These are phyloP conservation scores for Caenorhabditis tropicalis DNA, from an alignment of 1,140 invertebrate genomes.

Conservation along the genomic window DNA sequence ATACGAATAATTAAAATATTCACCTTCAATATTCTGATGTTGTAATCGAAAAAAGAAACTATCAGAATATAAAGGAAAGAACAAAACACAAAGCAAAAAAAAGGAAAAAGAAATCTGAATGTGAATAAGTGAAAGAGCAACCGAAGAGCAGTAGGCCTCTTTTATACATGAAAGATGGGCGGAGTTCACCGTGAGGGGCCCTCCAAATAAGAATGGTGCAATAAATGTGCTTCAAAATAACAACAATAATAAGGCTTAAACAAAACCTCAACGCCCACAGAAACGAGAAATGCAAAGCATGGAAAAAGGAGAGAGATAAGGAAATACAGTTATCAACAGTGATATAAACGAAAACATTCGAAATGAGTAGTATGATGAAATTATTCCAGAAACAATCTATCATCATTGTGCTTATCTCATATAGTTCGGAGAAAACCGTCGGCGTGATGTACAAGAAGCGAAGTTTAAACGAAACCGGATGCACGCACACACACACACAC, in stretches of 20 bases:
- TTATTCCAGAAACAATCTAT: background rate
- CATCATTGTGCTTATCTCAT: background rate
- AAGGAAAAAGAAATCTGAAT: constrained; percentile 16
- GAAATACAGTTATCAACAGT: background rate
- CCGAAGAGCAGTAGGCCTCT: background rate
- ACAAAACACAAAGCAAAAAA: background rate
- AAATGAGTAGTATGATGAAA: background rate
- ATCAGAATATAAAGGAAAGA: background rate
- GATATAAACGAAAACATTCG: background rate
- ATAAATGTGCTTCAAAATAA: background rate
- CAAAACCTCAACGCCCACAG: background rate
- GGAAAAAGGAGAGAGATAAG: background rate
- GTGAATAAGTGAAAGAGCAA: constrained; percentile 32
- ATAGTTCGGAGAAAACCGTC: constrained; percentile 3
- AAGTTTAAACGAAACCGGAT: constrained; percentile 38
- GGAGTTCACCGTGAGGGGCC: background rate
- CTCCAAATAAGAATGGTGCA: background rate
- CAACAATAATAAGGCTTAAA: background rate
- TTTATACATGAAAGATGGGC: background rate
- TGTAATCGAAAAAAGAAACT: too few species aligned
- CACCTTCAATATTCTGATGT: too few species aligned
- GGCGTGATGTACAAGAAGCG: constrained; percentile 11
- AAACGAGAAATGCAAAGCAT: background rate
- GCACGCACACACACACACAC: background rate
- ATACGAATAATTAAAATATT: too few species aligned